Evolutionary conservation across 1,140 invertebrate species (phyloP).

Genomic region (Drosophila subobscura): DNA sequence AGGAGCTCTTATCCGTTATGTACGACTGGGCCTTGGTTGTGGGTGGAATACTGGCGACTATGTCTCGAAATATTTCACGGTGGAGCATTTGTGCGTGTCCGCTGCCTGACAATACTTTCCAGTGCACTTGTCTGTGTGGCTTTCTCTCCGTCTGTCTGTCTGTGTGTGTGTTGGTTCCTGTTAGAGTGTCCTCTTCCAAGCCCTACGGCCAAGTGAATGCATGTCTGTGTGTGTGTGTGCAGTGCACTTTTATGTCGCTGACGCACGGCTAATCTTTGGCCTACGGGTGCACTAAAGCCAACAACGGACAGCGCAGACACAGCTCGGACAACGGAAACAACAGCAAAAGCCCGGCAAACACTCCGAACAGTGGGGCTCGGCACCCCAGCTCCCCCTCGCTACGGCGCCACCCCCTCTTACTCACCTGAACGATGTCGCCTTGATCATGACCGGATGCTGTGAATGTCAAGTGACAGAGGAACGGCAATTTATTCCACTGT

Average conservation of each 20-base stretch:
- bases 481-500: slow-evolving; percentile 89
- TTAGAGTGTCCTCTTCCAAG: slow-evolving; percentile 21
- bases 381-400: background rate
- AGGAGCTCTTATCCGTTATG: slow-evolving; percentile 21
- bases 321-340: slow-evolving; percentile 39
- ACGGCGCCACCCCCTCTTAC: slow-evolving; percentile 29
- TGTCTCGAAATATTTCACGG: slow-evolving; percentile 53
- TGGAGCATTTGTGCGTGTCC: slow-evolving; percentile 55
- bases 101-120: slow-evolving; percentile 9
- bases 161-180: slow-evolving; percentile 19
- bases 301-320: slow-evolving; percentile 45
- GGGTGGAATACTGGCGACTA: background rate
- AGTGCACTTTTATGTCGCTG: slow-evolving; percentile 69
- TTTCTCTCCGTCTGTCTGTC: background rate
- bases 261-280: slow-evolving; percentile 69
- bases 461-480: slow-evolving; percentile 94
- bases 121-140: no score
- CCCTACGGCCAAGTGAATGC: slow-evolving; percentile 2
- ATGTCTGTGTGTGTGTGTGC: slow-evolving; percentile 33
- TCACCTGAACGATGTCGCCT: slow-evolving; percentile 92
- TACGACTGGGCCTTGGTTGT: slow-evolving; percentile 21
- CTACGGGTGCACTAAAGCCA: slow-evolving; percentile 57
- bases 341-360: slow-evolving; percentile 37
- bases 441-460: slow-evolving; percentile 92
- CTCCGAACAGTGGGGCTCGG: slow-evolving; percentile 3